Percentiles rank a stretch among this genome's conserved stretches.
These are phyloP conservation scores for Platycercus adscitus DNA, from an alignment of 2,113 vertebrate genomes.

Conservation along the genomic window DNA sequence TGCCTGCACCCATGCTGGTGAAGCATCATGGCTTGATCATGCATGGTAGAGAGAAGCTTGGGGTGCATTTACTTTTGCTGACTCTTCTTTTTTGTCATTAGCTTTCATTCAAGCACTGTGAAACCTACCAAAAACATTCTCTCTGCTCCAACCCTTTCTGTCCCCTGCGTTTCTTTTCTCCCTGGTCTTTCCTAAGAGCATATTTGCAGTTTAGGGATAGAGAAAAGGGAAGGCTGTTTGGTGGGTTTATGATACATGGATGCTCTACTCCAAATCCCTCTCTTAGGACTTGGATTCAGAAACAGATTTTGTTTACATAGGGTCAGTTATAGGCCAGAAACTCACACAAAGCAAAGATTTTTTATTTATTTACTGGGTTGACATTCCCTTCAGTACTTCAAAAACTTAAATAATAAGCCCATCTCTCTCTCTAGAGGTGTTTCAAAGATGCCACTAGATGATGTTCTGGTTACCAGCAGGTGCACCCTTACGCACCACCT, in stretches of 20 bases:
- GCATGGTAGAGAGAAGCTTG: background rate
- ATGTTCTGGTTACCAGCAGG: background rate
- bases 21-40: background rate
- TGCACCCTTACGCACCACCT: background rate
- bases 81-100: background rate
- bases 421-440: background rate
- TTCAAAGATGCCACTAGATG: background rate
- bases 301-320: background rate
- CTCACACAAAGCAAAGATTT: background rate
- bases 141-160: background rate
- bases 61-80: background rate
- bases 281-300: background rate
- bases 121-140: background rate
- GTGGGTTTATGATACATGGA: background rate
- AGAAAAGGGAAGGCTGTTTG: background rate
- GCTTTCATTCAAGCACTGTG: background rate
- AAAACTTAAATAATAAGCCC: background rate
- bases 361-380: background rate
- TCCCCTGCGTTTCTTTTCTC: background rate
- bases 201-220: background rate
- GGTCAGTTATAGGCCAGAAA: background rate
- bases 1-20: background rate
- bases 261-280: background rate
- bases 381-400: background rate
- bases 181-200: background rate